phyloP scores from a whole-genome alignment of 2,113 vertebrate genomes.

The Condylura cristata region DNA sequence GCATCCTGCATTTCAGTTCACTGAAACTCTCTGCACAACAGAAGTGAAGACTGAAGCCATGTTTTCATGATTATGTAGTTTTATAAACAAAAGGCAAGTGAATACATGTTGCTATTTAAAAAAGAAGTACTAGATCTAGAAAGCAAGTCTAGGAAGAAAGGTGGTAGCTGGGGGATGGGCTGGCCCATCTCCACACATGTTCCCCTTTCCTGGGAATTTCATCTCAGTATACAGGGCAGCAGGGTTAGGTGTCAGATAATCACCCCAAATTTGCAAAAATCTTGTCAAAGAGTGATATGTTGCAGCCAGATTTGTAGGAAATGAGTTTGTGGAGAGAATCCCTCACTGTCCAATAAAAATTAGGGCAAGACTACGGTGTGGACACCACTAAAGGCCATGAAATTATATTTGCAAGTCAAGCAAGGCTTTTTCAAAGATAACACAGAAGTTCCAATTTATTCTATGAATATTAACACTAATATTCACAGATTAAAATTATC shows the following conservation, averaged over 20 bases:
- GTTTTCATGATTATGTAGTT: too few species aligned
- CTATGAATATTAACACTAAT: constrained; percentile 42
- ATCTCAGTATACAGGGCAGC: constrained; percentile 4
- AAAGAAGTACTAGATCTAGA: neutral
- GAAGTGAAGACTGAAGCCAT: neutral
- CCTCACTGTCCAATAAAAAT: constrained; percentile 9
- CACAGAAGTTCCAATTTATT: constrained; percentile 41
- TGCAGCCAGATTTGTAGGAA: constrained; percentile 29
- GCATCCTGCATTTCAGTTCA: constrained; percentile 43
- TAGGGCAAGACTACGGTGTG: neutral
- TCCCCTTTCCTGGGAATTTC: constrained; percentile 17
- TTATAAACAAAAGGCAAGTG: neutral
- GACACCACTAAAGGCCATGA: neutral
- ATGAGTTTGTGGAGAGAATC: constrained; percentile 33
- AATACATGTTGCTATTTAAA: neutral
- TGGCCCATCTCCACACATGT: neutral
- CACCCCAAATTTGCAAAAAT: constrained; percentile 21
- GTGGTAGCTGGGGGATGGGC: neutral
- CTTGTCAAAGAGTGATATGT: constrained; percentile 31
- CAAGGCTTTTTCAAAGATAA: constrained; percentile 33
- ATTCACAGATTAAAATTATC: constrained; percentile 44
- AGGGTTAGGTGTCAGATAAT: constrained; percentile 22
- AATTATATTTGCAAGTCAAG: constrained; percentile 33
- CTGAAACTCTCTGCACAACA: neutral
- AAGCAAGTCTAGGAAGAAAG: neutral